These are phyloP conservation scores for Eugnorisma glareosa DNA, from an alignment of 2,888 invertebrate genomes.

Conservation along the genomic window DNA sequence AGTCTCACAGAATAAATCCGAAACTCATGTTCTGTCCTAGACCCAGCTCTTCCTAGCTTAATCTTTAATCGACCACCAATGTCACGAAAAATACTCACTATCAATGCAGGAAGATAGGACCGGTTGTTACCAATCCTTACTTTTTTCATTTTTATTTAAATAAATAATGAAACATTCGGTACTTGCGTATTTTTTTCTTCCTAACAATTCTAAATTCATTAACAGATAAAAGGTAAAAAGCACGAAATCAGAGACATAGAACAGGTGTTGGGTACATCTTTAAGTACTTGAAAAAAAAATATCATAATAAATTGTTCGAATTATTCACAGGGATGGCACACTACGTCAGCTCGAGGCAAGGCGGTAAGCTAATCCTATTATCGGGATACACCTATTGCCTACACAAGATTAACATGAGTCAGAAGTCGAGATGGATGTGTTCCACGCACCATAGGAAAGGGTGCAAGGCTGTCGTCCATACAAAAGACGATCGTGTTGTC, in stretches of 20 bases:
- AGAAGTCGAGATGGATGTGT: slow-evolving; percentile 19
- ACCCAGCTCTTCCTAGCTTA: neutral
- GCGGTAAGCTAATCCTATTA: slow-evolving; percentile 9
- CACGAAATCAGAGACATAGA: neutral
- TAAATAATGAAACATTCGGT: neutral
- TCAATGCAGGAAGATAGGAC: neutral
- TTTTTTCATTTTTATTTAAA: neutral
- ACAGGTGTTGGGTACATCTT: neutral
- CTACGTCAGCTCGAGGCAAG: slow-evolving; percentile 26
- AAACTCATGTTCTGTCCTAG: neutral
- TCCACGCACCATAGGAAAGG: slow-evolving; percentile 22
- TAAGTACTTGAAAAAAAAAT: neutral
- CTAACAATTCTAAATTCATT: neutral
- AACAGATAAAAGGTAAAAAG: neutral
- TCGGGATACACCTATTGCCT: slow-evolving; percentile 32
- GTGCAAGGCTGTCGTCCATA: slow-evolving; percentile 28
- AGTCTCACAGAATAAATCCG: neutral
- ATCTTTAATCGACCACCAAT: neutral
- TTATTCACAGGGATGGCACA: slow-evolving; percentile 12
- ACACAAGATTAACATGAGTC: neutral
- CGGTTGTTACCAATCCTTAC: neutral
- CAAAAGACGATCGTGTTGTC: slow-evolving; percentile 5
- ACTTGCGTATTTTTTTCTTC: neutral
- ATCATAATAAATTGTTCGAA: neutral
- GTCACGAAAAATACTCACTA: neutral